Conservation (phyloP, 2,888 invertebrate genomes). For the Syrphus vitripennis region DNA sequence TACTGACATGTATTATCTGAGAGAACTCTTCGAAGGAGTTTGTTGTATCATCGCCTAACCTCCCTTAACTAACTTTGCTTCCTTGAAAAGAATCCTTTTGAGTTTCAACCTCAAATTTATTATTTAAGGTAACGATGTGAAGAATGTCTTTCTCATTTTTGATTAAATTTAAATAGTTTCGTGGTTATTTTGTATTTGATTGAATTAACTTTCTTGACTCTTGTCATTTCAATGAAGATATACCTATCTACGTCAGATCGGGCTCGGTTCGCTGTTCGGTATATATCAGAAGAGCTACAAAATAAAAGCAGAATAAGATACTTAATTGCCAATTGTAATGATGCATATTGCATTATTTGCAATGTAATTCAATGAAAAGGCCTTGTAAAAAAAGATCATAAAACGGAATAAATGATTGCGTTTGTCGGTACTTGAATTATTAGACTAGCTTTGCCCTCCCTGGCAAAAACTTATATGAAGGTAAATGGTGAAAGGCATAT, state of each 20-base stretch:
- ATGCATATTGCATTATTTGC: slow-evolving; percentile 59
- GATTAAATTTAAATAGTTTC: slow-evolving; percentile 4
- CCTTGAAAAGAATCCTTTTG: slow-evolving; percentile 14
- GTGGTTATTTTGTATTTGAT: slow-evolving; percentile 24
- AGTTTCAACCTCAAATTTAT: slow-evolving; percentile 30
- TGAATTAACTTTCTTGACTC: slow-evolving; percentile 54
- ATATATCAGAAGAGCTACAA: neutral
- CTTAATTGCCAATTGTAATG: slow-evolving; percentile 70
- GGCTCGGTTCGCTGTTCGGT: neutral
- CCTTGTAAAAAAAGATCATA: slow-evolving; percentile 44
- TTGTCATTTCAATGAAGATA: neutral
- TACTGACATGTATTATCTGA: neutral
- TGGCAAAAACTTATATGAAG: neutral
- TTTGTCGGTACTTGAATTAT: slow-evolving; percentile 64
- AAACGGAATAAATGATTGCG: slow-evolving; percentile 53
- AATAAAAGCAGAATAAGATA: neutral
- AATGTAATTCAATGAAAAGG: slow-evolving; percentile 63
- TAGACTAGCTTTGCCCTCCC: neutral
- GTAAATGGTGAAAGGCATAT: slow-evolving; percentile 24
- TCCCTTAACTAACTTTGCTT: neutral
- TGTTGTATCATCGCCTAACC: neutral
- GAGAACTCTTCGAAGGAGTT: slow-evolving; percentile 6
- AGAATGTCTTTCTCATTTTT: slow-evolving; percentile 1
- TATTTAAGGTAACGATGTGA: slow-evolving; percentile 53
- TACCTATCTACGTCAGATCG: neutral